Conservation (phyloP, 1,140 invertebrate species). For the Brachionus sp. region DNA sequence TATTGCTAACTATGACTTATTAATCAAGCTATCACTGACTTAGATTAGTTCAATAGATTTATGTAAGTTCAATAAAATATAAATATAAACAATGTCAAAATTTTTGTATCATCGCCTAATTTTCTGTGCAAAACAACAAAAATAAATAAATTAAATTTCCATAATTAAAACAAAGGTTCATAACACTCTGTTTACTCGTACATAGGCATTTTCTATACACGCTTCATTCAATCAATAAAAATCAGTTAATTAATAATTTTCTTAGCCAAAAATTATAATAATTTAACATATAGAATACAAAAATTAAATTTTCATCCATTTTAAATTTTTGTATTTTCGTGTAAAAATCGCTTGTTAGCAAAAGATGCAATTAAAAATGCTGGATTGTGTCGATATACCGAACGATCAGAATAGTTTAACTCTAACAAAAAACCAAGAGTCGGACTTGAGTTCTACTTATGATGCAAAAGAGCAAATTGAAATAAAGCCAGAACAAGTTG, state of each 20-base stretch:
- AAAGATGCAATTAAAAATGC: slow-evolving; percentile 34
- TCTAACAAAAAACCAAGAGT: not conserved
- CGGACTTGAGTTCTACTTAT: not conserved
- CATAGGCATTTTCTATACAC: not conserved
- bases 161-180: slow-evolving; percentile 4
- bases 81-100: slow-evolving; percentile 7
- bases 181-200: not conserved
- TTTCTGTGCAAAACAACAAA: not conserved
- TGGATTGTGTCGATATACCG: not conserved
- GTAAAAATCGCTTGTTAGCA: not conserved
- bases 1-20: not conserved
- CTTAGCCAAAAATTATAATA: not conserved
- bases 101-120: slow-evolving; percentile 1
- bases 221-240: slow-evolving; percentile 24
- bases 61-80: not conserved
- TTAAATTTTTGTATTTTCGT: slow-evolving; percentile 24
- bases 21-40: too few species aligned
- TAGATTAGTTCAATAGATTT: too few species aligned
- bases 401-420: not conserved
- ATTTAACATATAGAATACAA: slow-evolving; percentile 34
- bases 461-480: not conserved
- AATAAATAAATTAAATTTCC: not conserved
- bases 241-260: slow-evolving; percentile 36
- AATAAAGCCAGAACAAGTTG: not conserved
- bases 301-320: slow-evolving; percentile 30